Percentiles rank a stretch among this genome's conserved stretches.
These are phyloP conservation scores for Noctua janthe DNA, from an alignment of 2,888 invertebrate species.

Conservation along the genomic window DNA sequence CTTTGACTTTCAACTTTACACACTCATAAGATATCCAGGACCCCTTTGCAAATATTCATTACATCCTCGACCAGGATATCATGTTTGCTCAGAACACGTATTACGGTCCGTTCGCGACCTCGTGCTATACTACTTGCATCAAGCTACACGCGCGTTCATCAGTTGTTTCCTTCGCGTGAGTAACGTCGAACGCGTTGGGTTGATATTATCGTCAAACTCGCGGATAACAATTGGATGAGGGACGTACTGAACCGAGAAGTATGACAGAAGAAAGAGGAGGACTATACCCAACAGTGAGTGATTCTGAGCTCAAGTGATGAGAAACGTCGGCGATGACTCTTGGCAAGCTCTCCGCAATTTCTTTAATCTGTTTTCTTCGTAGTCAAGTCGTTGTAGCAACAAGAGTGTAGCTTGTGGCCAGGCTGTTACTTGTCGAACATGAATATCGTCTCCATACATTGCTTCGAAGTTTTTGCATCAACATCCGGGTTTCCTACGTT, in stretches of 20 bases:
- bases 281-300: not conserved
- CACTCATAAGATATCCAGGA: constrained; percentile 30
- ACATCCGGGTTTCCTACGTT: constrained; percentile 8
- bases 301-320: not conserved
- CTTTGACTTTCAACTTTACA: constrained; percentile 22
- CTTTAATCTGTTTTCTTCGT: not conserved
- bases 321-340: not conserved
- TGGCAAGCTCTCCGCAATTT: not conserved
- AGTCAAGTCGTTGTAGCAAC: not conserved
- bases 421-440: constrained; percentile 3
- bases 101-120: not conserved
- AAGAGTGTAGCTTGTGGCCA: not conserved
- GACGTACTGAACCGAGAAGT: not conserved
- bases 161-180: not conserved
- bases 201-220: not conserved
- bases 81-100: constrained; percentile 36
- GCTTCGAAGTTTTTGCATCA: constrained; percentile 4
- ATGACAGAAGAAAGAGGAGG: not conserved
- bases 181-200: not conserved
- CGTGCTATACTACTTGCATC: not conserved
- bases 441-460: constrained; percentile 11
- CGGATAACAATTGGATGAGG: not conserved
- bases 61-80: constrained; percentile 39
- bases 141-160: too few relatives aligned
- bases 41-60: constrained; percentile 40